phyloP scores from a whole-genome alignment of 2,797 vertebrate species.

The Macropus fuliginosus region DNA sequence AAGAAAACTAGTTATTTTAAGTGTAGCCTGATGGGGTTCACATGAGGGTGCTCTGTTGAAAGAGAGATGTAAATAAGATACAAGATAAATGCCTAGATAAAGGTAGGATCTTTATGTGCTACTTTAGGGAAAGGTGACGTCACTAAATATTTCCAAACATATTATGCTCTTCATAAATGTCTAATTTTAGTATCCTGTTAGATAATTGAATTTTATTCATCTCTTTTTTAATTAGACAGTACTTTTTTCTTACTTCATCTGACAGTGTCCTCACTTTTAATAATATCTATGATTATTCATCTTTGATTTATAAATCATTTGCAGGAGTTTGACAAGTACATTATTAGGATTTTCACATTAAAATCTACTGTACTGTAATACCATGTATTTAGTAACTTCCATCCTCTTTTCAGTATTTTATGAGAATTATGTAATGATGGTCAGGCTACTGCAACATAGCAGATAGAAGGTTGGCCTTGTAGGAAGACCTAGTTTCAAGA shows the following conservation, averaged over 20 bases:
- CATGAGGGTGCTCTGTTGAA: not conserved
- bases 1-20: not conserved
- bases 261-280: slow-evolving; percentile 7
- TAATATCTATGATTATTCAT: slow-evolving; percentile 15
- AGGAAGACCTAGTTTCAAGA: not conserved
- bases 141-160: not conserved
- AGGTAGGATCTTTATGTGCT: not conserved
- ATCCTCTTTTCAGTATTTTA: not conserved
- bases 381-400: not conserved
- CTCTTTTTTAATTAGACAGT: not conserved
- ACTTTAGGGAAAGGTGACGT: not conserved
- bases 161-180: not conserved
- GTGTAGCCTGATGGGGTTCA: not conserved
- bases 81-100: not conserved
- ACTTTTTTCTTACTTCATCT: not conserved
- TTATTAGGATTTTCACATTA: not conserved
- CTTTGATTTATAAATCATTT: slow-evolving; percentile 2
- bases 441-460: not conserved
- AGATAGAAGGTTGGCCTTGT: not conserved
- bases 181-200: not conserved
- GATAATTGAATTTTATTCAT: slow-evolving; percentile 13
- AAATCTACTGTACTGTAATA: not conserved
- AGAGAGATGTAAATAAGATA: not conserved
- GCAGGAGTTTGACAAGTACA: not conserved
- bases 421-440: not conserved